Base-by-base conservation (phyloP, 1,140 invertebrate species). In the Eubasilissa regina region DNA sequence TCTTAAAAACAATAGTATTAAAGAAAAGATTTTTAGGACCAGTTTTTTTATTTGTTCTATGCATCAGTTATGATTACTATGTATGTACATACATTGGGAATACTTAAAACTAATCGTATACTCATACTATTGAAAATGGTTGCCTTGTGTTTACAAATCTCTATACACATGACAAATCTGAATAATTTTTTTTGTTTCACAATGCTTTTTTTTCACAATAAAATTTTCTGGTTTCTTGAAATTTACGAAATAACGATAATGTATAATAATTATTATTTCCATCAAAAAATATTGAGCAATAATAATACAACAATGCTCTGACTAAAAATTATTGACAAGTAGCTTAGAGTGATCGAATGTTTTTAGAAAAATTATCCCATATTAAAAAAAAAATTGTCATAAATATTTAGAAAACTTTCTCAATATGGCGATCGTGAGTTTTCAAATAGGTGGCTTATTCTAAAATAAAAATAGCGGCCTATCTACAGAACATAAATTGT, bases 101-200 rank as follows among this genome's bases (percentile, higher is more conserved):
- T 70, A 70, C 12, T 68, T 68, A 51, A 70, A 9, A 44, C 66
- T 70, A 70, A 51, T 70, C 66, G 66, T 70, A 70, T 70, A 70
- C 45, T 48, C 45, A 70, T 21, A 3, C 45, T 70, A 70, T 45
- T 70, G 10, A 51, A 70, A 21, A 15, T 44, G 10, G n/a, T 15
- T 45, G 48, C 45, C 66, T 25, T 62, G 58, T 70, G 66, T 48
- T 48, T 51, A 70, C 66, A 51, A 70, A 51, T 70, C 45, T 51
- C 66, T 70, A 70, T 45, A 48, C 66, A 48, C 48, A 70, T 25
- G 8, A 7, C 35, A 62, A 35, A 35, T 35, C 25, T 35, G 25
- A 35, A 35, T 35, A 35, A 35, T 3, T 3, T 6, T 35, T 35
- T 35, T 35, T 35, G 6, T 35, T 35, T 35, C 1, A 35, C 1